Base-by-base conservation (phyloP, 2,113 vertebrate genomes). In the Grantiella picta region DNA sequence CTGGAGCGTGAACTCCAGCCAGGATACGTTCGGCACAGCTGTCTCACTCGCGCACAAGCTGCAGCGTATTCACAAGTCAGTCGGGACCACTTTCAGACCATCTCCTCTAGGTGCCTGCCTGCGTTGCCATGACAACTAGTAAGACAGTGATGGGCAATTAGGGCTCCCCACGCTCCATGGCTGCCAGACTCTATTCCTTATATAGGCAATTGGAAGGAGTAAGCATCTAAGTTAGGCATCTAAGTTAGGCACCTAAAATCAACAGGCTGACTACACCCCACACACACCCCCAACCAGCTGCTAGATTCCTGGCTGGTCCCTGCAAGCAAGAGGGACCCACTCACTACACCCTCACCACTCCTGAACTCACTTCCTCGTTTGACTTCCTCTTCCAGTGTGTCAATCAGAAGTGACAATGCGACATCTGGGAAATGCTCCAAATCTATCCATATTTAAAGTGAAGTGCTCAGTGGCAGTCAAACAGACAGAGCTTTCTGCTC, bases 171-270 rank as follows among this genome's bases (percentile, higher is more conserved):
- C 72, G 35, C 91, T 93, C 80, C 27, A 0, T 5, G 79, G 33
- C 57, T 96, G 92, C 91, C 96, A 96, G 95, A 96, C 94, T 95
- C 83, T 49, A 59, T 71, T 95, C 96, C 95, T 94, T 94, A 91
- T 92, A 89, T 68, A 94, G 96, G 86, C 95, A 96, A 83, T 24
- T n/a, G 35, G 63, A 82, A 92, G 80, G 70, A 84, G 64, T 33
- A 94, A 83, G 44, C 38, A 94, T 89, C 89, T 84, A 92, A 94
- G n/a, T n/a, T 33, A 94, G 86, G 44, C 38, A 94, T 89, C 89
- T 84, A 92, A 94, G 89, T 82, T 82, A 81, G 72, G 91, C 72
- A 75, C 38, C 72, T 36, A 83, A 92, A 92, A 92, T 86, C 94
- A 95, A 91, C 89, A 75, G 21, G 24, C 89, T 94, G 92, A 81